Conservation (phyloP, 1,140 invertebrate species). For the Bombus impatiens region DNA sequence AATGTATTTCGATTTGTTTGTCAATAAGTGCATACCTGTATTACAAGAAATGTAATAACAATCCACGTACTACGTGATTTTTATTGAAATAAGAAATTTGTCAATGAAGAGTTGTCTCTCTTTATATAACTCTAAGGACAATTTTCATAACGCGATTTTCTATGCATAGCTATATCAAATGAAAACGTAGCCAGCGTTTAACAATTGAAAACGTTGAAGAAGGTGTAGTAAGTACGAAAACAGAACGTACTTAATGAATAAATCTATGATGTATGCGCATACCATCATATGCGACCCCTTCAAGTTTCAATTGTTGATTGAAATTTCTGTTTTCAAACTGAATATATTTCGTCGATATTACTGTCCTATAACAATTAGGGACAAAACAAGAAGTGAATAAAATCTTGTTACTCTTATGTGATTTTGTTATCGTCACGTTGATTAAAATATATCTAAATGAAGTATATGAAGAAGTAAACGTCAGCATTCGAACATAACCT, state of each 20-base stretch:
- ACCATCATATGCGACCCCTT: neutral
- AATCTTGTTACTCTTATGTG: neutral
- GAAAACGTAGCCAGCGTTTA: neutral
- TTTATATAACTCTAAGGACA: constrained; percentile 14
- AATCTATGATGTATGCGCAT: neutral
- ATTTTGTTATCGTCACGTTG: too few species aligned
- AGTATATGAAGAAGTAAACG: constrained; percentile 10
- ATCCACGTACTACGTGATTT: constrained; percentile 16
- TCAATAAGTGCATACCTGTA: neutral
- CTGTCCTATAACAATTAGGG: neutral
- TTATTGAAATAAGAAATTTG: constrained; percentile 34
- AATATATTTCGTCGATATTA: neutral
- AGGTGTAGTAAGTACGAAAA: constrained; percentile 5
- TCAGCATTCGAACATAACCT: constrained; percentile 36
- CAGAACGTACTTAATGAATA: constrained; percentile 7
- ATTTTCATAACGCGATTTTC: neutral
- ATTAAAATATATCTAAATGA: neutral
- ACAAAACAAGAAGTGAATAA: neutral
- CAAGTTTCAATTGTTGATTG: constrained; percentile 43
- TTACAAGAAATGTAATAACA: neutral
- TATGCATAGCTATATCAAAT: too few species aligned
- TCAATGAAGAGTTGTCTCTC: constrained; percentile 29
- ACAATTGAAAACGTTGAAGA: neutral
- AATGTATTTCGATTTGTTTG: neutral
- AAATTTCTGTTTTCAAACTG: constrained; percentile 27